Evolutionary conservation across 2,888 invertebrate species (phyloP).

Genomic region (Philhelius pedissequus): DNA sequence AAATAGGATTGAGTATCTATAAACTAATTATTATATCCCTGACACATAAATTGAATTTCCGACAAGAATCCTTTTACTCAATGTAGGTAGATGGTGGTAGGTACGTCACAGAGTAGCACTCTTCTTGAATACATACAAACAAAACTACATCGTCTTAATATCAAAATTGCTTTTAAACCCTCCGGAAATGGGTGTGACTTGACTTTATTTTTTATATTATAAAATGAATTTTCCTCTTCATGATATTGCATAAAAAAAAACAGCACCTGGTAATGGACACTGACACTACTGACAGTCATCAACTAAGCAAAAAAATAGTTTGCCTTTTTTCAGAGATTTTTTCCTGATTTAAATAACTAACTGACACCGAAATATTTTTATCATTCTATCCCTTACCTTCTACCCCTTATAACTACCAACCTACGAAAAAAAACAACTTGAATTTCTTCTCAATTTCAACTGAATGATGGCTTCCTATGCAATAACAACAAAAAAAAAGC

Average conservation of each 20-base stretch:
- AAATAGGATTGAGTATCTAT: neutral
- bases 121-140: neutral
- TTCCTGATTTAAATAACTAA: conserved; percentile 15
- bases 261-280: conserved; percentile 6
- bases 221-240: neutral
- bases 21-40: conserved; percentile 10
- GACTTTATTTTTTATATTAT: neutral
- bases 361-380: conserved; percentile 21
- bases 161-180: conserved; percentile 13
- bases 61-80: neutral
- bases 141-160: neutral
- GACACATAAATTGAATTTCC: conserved; percentile 19
- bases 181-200: conserved; percentile 16
- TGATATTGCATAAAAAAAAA: neutral
- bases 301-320: neutral
- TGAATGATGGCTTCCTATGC: neutral
- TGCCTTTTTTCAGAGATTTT: neutral
- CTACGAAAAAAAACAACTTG: neutral
- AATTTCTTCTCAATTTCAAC: conserved; percentile 19
- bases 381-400: neutral
- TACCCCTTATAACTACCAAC: neutral
- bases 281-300: neutral
- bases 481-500: neutral
- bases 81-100: too few species aligned
- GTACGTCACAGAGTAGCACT: neutral